A percentile compares a stretch with the other conserved stretches of the same genome.
These are phyloP conservation scores for Alsophila aescularia DNA, from an alignment of 2,888 invertebrate genomes.

Conservation along the genomic window DNA sequence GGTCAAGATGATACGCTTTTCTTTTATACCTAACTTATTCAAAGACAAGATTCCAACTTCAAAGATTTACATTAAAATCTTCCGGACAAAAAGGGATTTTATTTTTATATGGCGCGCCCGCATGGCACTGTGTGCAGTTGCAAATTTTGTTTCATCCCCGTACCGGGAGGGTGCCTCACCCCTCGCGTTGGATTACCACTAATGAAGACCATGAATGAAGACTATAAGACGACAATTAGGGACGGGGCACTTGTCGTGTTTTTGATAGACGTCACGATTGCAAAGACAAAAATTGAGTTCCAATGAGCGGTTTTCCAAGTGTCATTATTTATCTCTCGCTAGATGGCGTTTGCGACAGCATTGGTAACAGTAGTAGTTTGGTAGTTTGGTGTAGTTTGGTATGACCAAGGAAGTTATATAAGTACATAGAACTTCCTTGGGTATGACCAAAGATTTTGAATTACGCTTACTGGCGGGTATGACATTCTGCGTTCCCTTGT, in stretches of 20 bases:
- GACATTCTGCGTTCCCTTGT: too few species aligned
- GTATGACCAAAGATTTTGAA: too few species aligned
- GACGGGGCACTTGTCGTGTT: conserved; percentile 8
- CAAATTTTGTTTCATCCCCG: conserved; percentile 36
- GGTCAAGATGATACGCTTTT: neutral
- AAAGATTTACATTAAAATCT: conserved; percentile 36
- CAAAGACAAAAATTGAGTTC: neutral
- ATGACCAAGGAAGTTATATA: too few species aligned
- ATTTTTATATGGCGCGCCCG: conserved; percentile 57
- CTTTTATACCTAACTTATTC: neutral
- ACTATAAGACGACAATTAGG: conserved; percentile 31
- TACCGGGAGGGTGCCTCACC: conserved; percentile 23
- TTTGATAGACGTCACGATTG: conserved; percentile 7
- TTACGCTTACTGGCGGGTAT: too few species aligned
- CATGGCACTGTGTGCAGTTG: conserved; percentile 62
- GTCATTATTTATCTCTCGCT: neutral
- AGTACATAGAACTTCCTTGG: too few species aligned
- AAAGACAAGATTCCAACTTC: conserved; percentile 28
- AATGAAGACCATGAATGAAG: conserved; percentile 43
- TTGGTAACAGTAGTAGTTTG: too few species aligned
- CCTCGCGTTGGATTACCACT: conserved; percentile 34
- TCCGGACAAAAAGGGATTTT: conserved; percentile 45
- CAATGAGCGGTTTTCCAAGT: neutral
- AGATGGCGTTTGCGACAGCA: too few species aligned
- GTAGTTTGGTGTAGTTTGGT: too few species aligned